A percentile compares a stretch with the other conserved stretches of the same genome.
These are phyloP conservation scores for Gisinianus flammeolus DNA, from an alignment of 2,888 invertebrate genomes.

Conservation along the genomic window DNA sequence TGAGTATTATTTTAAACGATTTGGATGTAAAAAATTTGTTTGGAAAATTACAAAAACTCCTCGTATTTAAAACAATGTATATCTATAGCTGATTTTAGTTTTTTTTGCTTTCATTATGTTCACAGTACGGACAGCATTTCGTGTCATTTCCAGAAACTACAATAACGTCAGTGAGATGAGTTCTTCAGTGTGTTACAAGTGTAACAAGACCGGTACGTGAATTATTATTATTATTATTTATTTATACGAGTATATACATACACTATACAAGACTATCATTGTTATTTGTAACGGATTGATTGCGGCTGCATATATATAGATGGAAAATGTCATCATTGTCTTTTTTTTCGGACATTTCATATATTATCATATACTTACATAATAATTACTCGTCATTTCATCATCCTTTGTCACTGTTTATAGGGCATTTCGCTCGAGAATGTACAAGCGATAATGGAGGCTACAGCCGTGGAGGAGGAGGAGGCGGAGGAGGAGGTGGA, in stretches of 20 bases:
- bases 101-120: too few relatives aligned
- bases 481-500: conserved; percentile 25
- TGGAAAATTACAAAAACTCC: too few relatives aligned
- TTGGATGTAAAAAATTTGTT: too few relatives aligned
- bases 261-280: not conserved
- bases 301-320: not conserved
- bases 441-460: conserved; percentile 33
- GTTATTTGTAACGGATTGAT: too few relatives aligned
- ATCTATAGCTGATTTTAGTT: too few relatives aligned
- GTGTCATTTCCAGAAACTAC: too few relatives aligned
- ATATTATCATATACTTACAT: not conserved
- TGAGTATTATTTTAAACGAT: too few relatives aligned
- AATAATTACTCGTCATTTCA: not conserved
- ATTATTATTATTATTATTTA: not conserved
- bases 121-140: too few relatives aligned
- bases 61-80: too few relatives aligned
- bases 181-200: conserved; percentile 31
- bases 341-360: not conserved
- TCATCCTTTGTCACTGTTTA: not conserved
- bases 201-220: conserved; percentile 27
- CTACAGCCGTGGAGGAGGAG: conserved; percentile 31
- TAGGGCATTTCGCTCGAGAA: conserved; percentile 40
- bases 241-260: not conserved
- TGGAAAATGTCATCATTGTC: not conserved
- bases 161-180: too few relatives aligned